A percentile compares a stretch with the other conserved stretches of the same genome.
phyloP scores from a whole-genome alignment of 2,797 vertebrate species.

The Coracias cyanogaster region DNA sequence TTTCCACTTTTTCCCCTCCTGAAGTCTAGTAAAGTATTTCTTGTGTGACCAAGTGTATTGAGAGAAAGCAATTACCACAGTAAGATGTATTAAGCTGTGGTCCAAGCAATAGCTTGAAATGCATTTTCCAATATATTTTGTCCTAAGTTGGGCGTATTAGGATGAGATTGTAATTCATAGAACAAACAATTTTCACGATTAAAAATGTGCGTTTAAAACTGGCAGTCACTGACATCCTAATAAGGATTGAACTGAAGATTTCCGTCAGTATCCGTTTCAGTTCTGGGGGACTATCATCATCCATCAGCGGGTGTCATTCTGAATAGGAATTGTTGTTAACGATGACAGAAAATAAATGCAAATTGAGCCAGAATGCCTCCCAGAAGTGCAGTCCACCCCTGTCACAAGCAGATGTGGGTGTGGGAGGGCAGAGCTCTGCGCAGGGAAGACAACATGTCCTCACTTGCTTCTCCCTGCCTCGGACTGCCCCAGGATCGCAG shows the following conservation, averaged over 20 bases:
- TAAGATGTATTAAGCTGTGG: neutral
- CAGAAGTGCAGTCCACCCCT: neutral
- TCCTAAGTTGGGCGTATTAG: neutral
- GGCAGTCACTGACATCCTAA: neutral
- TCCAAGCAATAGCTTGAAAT: constrained; percentile 22
- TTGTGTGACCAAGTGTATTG: neutral
- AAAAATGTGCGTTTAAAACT: neutral
- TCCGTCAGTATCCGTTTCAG: neutral
- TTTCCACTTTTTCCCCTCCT: neutral
- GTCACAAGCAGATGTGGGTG: neutral
- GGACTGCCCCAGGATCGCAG: no score
- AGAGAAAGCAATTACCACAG: constrained; percentile 8
- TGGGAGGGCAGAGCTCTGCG: neutral
- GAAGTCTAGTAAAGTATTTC: neutral
- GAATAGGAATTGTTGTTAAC: neutral
- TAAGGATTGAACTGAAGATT: neutral
- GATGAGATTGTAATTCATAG: neutral
- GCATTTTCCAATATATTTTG: neutral
- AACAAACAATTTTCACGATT: neutral
- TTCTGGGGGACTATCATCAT: neutral
- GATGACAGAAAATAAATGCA: neutral
- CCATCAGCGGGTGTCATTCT: neutral
- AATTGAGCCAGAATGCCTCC: neutral
- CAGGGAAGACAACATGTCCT: no score
- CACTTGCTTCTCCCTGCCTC: neutral